Percentiles rank a stretch among this genome's conserved stretches.
These are phyloP conservation scores for Tenualosa ilisha DNA, from an alignment of 2,797 vertebrate genomes.

Conservation along the genomic window DNA sequence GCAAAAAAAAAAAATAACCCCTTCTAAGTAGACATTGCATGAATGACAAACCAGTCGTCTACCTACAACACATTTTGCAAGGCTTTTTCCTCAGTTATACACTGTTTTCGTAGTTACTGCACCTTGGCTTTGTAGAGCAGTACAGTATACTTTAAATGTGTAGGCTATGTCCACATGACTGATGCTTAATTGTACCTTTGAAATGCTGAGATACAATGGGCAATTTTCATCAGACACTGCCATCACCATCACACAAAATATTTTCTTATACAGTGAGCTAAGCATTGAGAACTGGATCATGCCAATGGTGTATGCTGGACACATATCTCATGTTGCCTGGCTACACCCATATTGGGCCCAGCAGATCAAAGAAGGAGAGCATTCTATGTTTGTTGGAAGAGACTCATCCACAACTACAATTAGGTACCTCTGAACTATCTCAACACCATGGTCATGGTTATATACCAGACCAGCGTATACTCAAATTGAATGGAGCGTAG, in stretches of 20 bases:
- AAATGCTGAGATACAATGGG: no score
- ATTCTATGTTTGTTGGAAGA: conserved; percentile 72
- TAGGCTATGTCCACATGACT: no score
- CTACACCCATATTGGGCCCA: conserved; percentile 90
- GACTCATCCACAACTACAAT: conserved; percentile 78
- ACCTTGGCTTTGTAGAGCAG: no score
- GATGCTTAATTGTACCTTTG: no score
- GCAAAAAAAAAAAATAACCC: no score
- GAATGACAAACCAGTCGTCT: no score
- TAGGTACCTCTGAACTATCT: conserved; percentile 56
- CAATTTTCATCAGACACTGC: neutral
- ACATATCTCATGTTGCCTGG: conserved; percentile 89
- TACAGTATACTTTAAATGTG: no score
- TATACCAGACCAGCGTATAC: no score
- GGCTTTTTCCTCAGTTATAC: no score
- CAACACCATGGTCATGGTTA: neutral
- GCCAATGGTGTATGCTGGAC: conserved; percentile 95
- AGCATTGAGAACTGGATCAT: conserved; percentile 98
- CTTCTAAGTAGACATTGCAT: no score
- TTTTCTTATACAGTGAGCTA: conserved; percentile 70
- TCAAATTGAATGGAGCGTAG: neutral
- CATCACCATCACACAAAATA: neutral
- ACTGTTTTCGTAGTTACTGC: no score
- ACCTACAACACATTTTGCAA: no score
- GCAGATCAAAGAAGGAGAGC: conserved; percentile 78